These are phyloP conservation scores for Peromyscus melanophrys DNA, from an alignment of 2,797 vertebrate genomes.

Conservation along the genomic window DNA sequence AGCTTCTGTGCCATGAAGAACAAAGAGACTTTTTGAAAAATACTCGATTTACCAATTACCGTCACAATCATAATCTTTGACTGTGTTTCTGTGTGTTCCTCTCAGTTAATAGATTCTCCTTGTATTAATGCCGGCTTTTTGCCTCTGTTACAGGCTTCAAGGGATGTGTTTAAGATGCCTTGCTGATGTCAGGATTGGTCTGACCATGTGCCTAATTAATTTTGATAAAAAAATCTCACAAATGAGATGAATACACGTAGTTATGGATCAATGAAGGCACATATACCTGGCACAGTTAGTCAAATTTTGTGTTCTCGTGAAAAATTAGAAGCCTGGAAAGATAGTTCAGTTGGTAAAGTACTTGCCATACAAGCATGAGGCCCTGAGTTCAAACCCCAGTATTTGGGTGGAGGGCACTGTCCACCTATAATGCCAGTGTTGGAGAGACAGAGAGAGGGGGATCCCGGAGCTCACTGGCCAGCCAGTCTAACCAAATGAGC, in stretches of 20 bases:
- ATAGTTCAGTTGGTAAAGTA: neutral
- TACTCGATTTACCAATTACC: constrained; percentile 87
- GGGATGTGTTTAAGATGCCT: constrained; percentile 57
- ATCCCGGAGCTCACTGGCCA: neutral
- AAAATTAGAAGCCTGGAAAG: constrained; percentile 60
- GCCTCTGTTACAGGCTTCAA: constrained; percentile 54
- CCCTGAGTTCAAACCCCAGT: neutral
- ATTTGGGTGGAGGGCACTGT: neutral
- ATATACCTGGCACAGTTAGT: constrained; percentile 74
- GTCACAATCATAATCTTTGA: constrained; percentile 83
- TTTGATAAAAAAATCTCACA: constrained; percentile 67
- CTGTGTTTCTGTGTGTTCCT: constrained; percentile 81
- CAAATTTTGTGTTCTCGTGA: constrained; percentile 77
- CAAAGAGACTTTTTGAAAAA: constrained; percentile 87
- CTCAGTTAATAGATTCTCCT: constrained; percentile 81
- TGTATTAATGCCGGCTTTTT: constrained; percentile 50
- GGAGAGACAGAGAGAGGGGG: neutral
- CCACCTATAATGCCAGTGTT: neutral
- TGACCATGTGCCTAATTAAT: constrained; percentile 74
- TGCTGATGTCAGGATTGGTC: neutral
- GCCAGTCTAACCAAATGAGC: neutral
- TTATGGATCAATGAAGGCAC: constrained; percentile 77
- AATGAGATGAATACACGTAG: constrained; percentile 79
- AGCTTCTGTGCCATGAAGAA: constrained; percentile 85
- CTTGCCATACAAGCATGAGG: neutral